A percentile compares a stretch with the other conserved stretches of the same genome.
Evolutionary conservation across 1,140 invertebrate species (phyloP).

Genomic region (Hesperophylax magnus): DNA sequence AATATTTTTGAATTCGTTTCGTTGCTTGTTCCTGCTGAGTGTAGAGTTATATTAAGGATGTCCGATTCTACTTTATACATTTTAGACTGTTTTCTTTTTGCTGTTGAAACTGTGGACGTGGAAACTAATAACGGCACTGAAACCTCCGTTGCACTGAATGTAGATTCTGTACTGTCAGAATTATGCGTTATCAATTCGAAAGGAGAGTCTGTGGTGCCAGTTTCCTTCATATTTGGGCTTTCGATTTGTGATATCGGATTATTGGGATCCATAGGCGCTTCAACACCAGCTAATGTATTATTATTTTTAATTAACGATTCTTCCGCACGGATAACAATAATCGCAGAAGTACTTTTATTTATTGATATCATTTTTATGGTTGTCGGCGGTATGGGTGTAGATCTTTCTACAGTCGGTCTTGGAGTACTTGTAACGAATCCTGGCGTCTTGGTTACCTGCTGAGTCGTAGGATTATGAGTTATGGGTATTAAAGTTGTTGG

Average conservation of each 20-base stretch:
- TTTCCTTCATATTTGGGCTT: conserved; percentile 43
- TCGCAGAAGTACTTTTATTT: background rate
- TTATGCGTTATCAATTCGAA: conserved; percentile 43
- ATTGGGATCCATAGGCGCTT: conserved; percentile 12
- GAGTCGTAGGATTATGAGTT: too few species aligned
- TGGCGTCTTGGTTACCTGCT: too few species aligned
- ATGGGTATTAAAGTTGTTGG: too few species aligned
- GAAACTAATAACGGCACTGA: conserved; percentile 44
- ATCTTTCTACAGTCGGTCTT: too few species aligned
- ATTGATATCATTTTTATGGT: too few species aligned
- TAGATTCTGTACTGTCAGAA: conserved; percentile 15
- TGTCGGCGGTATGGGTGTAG: too few species aligned
- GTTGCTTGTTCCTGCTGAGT: conserved; percentile 34
- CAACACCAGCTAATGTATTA: conserved; percentile 58
- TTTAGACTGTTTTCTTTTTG: conserved; percentile 47
- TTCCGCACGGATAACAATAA: background rate
- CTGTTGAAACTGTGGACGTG: conserved; percentile 48
- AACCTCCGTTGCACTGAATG: conserved; percentile 39
- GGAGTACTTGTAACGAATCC: too few species aligned
- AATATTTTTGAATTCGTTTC: conserved; percentile 36
- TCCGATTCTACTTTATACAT: conserved; percentile 44
- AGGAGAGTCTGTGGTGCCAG: conserved; percentile 43
- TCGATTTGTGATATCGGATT: conserved; percentile 51
- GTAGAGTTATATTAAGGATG: conserved; percentile 47
- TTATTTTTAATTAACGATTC: conserved; percentile 40